A percentile compares a stretch with the other conserved stretches of the same genome.
Evolutionary conservation across 1,140 invertebrate species (phyloP).

Genomic region (Drosophila tani): DNA sequence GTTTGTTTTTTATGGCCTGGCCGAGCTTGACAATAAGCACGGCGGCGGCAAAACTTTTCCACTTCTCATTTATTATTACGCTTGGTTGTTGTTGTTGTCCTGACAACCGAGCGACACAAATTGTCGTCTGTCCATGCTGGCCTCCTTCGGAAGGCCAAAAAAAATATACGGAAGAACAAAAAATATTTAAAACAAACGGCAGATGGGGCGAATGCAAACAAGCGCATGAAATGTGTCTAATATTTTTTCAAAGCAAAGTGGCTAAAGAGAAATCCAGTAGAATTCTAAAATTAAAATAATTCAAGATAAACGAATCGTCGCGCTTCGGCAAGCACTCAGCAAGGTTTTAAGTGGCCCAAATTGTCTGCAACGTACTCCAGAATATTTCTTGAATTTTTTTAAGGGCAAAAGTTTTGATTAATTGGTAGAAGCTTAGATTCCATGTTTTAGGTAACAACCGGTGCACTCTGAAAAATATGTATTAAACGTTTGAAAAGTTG

Average conservation of each 20-base stretch:
- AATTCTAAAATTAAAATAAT: slow-evolving; percentile 69
- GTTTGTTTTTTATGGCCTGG: slow-evolving; percentile 81
- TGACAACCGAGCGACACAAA: slow-evolving; percentile 73
- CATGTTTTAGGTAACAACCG: neutral
- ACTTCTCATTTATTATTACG: slow-evolving; percentile 83
- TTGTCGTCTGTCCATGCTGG: slow-evolving; percentile 55
- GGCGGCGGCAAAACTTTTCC: slow-evolving; percentile 78
- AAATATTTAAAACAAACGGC: slow-evolving; percentile 46
- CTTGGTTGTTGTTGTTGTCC: slow-evolving; percentile 60
- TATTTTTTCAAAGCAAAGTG: slow-evolving; percentile 25
- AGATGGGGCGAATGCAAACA: slow-evolving; percentile 61
- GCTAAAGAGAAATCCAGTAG: slow-evolving; percentile 19
- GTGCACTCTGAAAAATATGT: neutral
- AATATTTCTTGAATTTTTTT: neutral
- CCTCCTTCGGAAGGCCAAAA: slow-evolving; percentile 9
- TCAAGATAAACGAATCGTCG: slow-evolving; percentile 72
- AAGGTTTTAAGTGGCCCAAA: slow-evolving; percentile 79
- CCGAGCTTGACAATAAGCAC: slow-evolving; percentile 82
- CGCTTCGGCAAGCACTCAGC: slow-evolving; percentile 68
- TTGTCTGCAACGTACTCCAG: slow-evolving; percentile 24
- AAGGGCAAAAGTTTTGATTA: slow-evolving; percentile 17
- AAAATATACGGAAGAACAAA: slow-evolving; percentile 15
- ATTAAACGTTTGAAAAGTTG: neutral
- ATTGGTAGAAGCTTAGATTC: neutral
- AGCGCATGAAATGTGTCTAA: slow-evolving; percentile 58